phyloP scores from a whole-genome alignment of 1,140 invertebrate species.

The Aphis gossypii region DNA sequence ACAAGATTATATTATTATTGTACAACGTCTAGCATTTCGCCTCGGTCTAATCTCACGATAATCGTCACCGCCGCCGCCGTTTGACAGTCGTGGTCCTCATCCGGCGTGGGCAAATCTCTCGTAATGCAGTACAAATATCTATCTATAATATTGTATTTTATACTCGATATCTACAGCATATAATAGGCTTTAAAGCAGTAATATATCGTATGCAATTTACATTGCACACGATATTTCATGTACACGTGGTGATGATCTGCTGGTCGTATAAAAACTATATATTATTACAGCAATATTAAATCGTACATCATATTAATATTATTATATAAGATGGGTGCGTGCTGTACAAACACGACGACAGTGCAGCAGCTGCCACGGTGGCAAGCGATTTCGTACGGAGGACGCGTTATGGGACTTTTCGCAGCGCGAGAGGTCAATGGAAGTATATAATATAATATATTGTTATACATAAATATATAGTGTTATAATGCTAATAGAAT shows the following conservation, averaged over 20 bases:
- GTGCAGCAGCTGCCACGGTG: too few species aligned
- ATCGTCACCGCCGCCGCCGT: background rate
- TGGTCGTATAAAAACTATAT: background rate
- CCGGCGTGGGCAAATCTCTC: background rate
- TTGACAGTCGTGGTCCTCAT: background rate
- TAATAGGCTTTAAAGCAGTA: too few species aligned
- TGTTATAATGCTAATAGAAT: background rate
- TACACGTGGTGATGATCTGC: background rate
- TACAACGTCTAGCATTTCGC: background rate
- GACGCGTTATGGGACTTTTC: background rate
- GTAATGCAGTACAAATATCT: background rate
- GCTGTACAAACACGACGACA: background rate
- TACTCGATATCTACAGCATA: too few species aligned
- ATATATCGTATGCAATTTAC: background rate
- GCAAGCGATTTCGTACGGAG: background rate
- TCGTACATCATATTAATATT: background rate
- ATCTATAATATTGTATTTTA: too few species aligned
- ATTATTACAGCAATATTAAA: background rate
- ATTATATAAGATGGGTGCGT: background rate
- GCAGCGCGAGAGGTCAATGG: background rate
- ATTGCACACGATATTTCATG: background rate
- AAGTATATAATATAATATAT: slow-evolving; percentile 6
- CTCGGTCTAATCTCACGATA: background rate
- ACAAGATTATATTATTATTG: background rate
- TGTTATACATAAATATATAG: background rate